These are phyloP conservation scores for Anoura caudifer DNA, from an alignment of 2,113 vertebrate species.

Conservation along the genomic window DNA sequence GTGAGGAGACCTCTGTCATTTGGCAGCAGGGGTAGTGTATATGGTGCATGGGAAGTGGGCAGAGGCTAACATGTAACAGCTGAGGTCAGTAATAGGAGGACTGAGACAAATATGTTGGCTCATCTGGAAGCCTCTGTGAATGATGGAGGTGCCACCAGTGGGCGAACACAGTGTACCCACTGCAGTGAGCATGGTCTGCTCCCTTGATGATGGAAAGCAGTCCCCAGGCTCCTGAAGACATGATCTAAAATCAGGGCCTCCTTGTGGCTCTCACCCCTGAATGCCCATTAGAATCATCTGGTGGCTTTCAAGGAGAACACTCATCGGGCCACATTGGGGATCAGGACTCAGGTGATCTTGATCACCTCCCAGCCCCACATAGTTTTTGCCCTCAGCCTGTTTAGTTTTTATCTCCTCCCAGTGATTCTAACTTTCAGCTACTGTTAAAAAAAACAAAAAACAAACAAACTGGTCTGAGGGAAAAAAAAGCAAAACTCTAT, in stretches of 20 bases:
- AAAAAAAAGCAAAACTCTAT: not conserved
- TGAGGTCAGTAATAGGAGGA: not conserved
- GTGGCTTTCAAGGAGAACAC: not conserved
- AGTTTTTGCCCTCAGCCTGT: not conserved
- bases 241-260: not conserved
- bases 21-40: not conserved
- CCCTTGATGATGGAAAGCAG: not conserved
- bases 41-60: no score
- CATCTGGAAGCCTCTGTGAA: not conserved
- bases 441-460: not conserved
- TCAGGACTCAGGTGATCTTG: not conserved
- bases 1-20: not conserved
- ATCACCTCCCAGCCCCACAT: no score
- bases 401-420: not conserved
- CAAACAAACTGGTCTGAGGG: not conserved
- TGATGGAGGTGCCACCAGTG: not conserved
- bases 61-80: not conserved
- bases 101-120: accelerated
- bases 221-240: not conserved
- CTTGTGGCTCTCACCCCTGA: not conserved
- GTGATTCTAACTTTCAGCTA: not conserved
- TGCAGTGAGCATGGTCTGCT: not conserved
- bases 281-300: not conserved
- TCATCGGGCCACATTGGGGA: not conserved
- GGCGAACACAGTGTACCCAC: not conserved